Evolutionary conservation across 2,113 vertebrate species (phyloP).

Genomic region (Jacana jacana): DNA sequence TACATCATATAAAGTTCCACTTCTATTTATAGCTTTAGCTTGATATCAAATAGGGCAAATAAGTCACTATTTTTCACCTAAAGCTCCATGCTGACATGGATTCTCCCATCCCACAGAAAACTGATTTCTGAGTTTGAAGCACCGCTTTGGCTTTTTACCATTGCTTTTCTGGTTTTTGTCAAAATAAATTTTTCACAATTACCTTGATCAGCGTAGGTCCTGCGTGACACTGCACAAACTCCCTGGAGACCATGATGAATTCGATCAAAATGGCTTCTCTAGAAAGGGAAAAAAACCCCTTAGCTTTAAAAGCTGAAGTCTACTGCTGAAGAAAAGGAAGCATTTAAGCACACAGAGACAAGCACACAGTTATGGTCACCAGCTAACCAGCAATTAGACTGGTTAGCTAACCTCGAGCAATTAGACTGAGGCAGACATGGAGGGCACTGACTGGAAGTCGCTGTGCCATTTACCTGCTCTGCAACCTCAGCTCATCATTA

Average conservation of each 20-base stretch:
- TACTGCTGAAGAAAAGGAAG: constrained; percentile 60
- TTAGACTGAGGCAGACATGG: fast-evolving
- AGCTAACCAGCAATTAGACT: not conserved
- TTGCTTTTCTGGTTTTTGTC: not conserved
- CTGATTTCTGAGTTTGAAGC: not conserved
- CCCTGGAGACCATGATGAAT: constrained; percentile 84
- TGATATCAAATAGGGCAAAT: not conserved
- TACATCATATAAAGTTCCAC: not conserved
- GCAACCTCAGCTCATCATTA: not conserved
- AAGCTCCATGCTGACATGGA: not conserved
- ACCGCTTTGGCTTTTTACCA: not conserved
- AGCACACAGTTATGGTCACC: not conserved
- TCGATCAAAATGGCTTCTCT: constrained; percentile 81
- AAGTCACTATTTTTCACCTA: not conserved
- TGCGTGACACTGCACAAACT: constrained; percentile 74
- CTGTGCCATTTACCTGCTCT: not conserved
- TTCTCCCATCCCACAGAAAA: not conserved
- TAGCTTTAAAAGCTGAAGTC: not conserved
- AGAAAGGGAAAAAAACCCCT: not conserved
- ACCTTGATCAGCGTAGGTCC: constrained; percentile 91
- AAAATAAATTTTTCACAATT: not conserved
- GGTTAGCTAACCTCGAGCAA: not conserved
- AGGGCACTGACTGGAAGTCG: fast-evolving
- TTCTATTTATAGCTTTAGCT: not conserved
- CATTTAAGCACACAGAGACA: not conserved